Percentiles rank a stretch among this genome's conserved stretches.
Conservation (phyloP, 2,113 vertebrate species). For the Prunella himalayana region DNA sequence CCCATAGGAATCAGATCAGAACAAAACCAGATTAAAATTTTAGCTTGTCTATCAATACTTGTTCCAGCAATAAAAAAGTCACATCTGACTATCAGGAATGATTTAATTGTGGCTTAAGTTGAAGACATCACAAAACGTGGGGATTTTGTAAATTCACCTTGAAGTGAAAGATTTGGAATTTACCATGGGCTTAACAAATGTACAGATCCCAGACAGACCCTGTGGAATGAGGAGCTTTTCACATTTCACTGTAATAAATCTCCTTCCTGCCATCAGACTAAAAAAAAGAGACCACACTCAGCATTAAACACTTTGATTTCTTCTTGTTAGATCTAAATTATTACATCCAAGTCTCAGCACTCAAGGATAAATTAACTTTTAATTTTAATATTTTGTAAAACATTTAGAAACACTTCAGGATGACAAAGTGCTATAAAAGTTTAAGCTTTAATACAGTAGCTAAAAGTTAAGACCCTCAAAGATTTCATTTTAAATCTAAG, state of each 20-base stretch:
- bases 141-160: not conserved
- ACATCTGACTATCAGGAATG: not conserved
- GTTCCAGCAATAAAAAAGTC: not conserved
- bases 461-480: not conserved
- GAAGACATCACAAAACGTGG: not conserved
- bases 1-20: not conserved
- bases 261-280: not conserved
- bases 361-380: not conserved
- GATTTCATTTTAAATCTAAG: not conserved
- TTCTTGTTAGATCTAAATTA: not conserved
- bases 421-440: not conserved
- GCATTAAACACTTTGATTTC: not conserved
- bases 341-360: not conserved
- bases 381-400: constrained; percentile 29
- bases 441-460: not conserved
- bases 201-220: not conserved
- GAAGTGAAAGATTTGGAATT: not conserved
- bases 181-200: not conserved
- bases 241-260: not conserved
- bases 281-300: not conserved
- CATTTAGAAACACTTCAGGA: not conserved
- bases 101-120: not conserved
- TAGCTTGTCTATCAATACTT: not conserved
- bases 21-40: not conserved
- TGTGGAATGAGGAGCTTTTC: not conserved